These are phyloP conservation scores for Castor canadensis DNA, from an alignment of 2,113 vertebrate genomes.

Conservation along the genomic window DNA sequence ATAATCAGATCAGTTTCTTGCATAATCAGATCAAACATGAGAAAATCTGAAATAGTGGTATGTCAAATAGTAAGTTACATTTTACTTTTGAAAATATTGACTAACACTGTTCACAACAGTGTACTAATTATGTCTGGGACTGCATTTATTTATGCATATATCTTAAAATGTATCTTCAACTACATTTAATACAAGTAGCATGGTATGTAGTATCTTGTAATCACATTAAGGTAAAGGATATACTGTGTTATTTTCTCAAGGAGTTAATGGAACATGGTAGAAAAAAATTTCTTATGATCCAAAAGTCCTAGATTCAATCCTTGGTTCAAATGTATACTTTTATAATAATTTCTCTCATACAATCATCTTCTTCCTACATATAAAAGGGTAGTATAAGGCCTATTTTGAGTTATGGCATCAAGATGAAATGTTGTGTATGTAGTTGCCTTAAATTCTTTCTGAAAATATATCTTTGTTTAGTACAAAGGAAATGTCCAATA, in stretches of 20 bases:
- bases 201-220: background rate
- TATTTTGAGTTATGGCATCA: background rate
- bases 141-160: background rate
- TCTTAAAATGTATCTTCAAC: background rate
- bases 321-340: background rate
- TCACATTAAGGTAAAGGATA: background rate
- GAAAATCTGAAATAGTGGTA: background rate
- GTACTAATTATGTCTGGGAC: background rate
- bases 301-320: background rate
- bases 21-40: too few relatives aligned
- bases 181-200: background rate
- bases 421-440: background rate
- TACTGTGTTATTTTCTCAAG: background rate
- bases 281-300: background rate
- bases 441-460: background rate
- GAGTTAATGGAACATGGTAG: background rate
- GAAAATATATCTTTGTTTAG: conserved; percentile 2
- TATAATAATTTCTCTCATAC: background rate
- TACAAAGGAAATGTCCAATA: background rate
- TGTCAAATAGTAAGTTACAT: background rate
- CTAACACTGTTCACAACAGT: background rate
- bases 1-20: background rate
- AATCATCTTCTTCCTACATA: background rate
- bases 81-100: conserved; percentile 16
- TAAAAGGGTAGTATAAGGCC: background rate